These are phyloP conservation scores for Rhynchotus rufescens DNA, from an alignment of 2,797 vertebrate genomes.

Conservation along the genomic window DNA sequence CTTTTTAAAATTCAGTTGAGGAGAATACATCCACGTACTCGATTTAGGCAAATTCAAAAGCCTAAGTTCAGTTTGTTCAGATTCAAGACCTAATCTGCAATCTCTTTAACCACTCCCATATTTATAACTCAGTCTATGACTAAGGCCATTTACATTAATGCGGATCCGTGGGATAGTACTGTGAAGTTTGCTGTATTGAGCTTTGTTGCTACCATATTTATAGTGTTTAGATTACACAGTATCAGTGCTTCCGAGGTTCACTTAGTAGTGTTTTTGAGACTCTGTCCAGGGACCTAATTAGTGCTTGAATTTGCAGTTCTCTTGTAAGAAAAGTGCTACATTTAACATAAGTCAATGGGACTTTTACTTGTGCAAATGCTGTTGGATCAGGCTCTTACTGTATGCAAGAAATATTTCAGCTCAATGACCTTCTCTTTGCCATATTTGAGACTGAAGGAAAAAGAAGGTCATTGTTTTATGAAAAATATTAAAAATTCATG, in stretches of 20 bases:
- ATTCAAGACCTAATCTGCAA: not conserved
- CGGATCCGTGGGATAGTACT: not conserved
- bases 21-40: not conserved
- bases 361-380: conserved; percentile 53
- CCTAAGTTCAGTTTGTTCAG: not conserved
- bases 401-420: conserved; percentile 44
- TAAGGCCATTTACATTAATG: not conserved
- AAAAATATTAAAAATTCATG: conserved; percentile 70
- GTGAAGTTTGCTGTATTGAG: conserved; percentile 22
- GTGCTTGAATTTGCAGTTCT: conserved; percentile 54
- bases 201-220: conserved; percentile 28
- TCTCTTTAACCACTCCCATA: not conserved
- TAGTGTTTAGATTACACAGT: conserved; percentile 47
- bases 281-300: conserved; percentile 65
- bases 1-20: not conserved
- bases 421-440: conserved; percentile 41
- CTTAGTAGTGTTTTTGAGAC: conserved; percentile 13
- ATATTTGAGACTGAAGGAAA: conserved; percentile 41
- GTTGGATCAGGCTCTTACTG: conserved; percentile 51
- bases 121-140: not conserved
- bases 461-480: conserved; percentile 62
- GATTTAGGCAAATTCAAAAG: not conserved
- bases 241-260: conserved; percentile 48
- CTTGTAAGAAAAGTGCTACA: conserved; percentile 57
- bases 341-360: conserved; percentile 68